phyloP scores from a whole-genome alignment of 2,888 invertebrate species.

The Spatulosminthurus flaviceps region DNA sequence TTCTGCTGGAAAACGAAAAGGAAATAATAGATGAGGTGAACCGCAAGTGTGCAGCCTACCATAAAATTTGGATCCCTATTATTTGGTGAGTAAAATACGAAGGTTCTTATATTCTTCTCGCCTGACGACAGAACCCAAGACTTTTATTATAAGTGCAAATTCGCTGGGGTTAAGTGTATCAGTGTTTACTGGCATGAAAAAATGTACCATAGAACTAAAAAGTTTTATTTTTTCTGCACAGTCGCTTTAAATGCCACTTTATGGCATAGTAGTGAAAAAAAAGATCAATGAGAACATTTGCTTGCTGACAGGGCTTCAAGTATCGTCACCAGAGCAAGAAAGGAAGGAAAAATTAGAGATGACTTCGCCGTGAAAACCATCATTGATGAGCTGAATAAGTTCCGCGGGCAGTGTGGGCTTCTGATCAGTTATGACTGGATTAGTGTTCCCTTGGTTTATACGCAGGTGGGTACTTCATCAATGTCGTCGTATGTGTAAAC shows the following conservation, averaged over 20 bases:
- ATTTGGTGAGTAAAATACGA: constrained; percentile 75
- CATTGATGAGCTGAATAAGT: constrained; percentile 85
- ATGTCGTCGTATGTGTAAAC: no score
- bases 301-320: constrained; percentile 70
- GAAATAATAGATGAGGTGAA: constrained; percentile 81
- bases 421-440: constrained; percentile 79
- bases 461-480: constrained; percentile 72
- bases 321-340: constrained; percentile 80
- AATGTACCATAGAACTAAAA: no score
- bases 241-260: no score
- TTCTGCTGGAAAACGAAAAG: constrained; percentile 83
- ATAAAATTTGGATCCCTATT: constrained; percentile 90
- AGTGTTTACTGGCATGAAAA: no score
- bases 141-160: not conserved
- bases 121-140: no score
- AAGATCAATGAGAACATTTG: no score
- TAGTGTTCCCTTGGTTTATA: constrained; percentile 82
- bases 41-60: constrained; percentile 81
- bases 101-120: no score
- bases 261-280: no score
- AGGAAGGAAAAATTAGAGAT: constrained; percentile 86
- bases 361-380: constrained; percentile 94
- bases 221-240: no score
- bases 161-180: no score
- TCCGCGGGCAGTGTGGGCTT: constrained; percentile 80